These are phyloP conservation scores for Enteromius paludinosus DNA, from an alignment of 2,797 vertebrate species.

Conservation along the genomic window DNA sequence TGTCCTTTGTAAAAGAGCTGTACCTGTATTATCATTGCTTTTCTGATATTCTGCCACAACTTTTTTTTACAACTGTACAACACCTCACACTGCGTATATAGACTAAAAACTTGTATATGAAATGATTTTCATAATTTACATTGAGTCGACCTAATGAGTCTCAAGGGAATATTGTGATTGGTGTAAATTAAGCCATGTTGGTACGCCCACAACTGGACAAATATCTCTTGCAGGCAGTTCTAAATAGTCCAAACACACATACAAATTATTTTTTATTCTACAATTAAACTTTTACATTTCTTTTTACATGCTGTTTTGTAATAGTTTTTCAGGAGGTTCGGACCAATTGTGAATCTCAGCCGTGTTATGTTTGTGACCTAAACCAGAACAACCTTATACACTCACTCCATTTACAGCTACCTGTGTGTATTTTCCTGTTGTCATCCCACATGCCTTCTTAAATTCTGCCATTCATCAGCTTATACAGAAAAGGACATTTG, in stretches of 20 bases:
- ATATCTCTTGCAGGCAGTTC: constrained; percentile 8
- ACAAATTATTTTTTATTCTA: background rate
- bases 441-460: background rate
- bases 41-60: background rate
- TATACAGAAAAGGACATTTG: constrained; percentile 9
- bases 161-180: background rate
- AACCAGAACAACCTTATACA: constrained; percentile 31
- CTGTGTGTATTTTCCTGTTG: constrained; percentile 11
- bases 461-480: background rate
- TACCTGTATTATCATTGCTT: constrained; percentile 25
- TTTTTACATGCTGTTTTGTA: background rate
- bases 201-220: constrained; percentile 1
- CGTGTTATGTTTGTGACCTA: constrained; percentile 28
- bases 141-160: background rate
- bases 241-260: background rate
- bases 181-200: constrained; percentile 11
- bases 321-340: background rate
- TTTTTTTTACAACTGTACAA: background rate
- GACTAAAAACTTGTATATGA: constrained; percentile 33
- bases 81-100: constrained; percentile 33
- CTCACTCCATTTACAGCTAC: constrained; percentile 3
- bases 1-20: constrained; percentile 26
- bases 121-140: constrained; percentile 42
- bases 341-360: background rate
- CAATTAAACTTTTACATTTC: constrained; percentile 14